These are phyloP conservation scores for Drosophila sulfurigaster DNA, from an alignment of 1,140 invertebrate genomes.

Conservation along the genomic window DNA sequence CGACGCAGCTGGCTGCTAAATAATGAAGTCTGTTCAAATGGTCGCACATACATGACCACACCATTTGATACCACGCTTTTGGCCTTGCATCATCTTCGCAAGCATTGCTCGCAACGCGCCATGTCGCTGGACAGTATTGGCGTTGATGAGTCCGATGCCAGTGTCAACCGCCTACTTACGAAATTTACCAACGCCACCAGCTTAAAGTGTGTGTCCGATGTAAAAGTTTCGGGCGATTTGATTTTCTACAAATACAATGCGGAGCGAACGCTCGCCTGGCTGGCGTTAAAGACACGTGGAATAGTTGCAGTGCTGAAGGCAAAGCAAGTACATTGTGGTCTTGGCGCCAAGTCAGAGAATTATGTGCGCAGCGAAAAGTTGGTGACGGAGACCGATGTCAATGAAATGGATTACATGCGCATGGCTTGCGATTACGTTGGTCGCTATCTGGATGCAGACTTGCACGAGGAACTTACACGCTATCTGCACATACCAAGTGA, in stretches of 20 bases:
- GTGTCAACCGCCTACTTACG: slow-evolving; percentile 54
- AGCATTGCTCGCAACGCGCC: slow-evolving; percentile 87
- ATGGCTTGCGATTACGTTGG: slow-evolving; percentile 79
- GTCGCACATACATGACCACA: slow-evolving; percentile 89
- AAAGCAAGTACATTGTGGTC: slow-evolving; percentile 89
- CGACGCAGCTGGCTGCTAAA: slow-evolving; percentile 90
- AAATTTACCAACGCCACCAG: slow-evolving; percentile 48
- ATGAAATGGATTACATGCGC: slow-evolving; percentile 76
- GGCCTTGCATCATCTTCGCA: slow-evolving; percentile 87
- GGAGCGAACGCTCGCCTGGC: slow-evolving; percentile 90
- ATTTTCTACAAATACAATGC: slow-evolving; percentile 92
- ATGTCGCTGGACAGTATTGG: slow-evolving; percentile 89
- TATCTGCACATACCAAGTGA: slow-evolving; percentile 72
- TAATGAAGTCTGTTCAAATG: slow-evolving; percentile 90
- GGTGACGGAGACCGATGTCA: slow-evolving; percentile 83
- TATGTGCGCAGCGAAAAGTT: slow-evolving; percentile 88
- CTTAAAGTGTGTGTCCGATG: slow-evolving; percentile 65
- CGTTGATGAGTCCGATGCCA: slow-evolving; percentile 61
- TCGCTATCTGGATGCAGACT: slow-evolving; percentile 65
- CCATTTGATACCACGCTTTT: slow-evolving; percentile 91
- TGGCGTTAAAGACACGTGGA: slow-evolving; percentile 88
- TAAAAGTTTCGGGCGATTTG: slow-evolving; percentile 86
- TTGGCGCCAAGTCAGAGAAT: slow-evolving; percentile 89
- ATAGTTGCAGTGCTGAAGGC: slow-evolving; percentile 88
- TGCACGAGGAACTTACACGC: slow-evolving; percentile 61